Evolutionary conservation across 2,113 vertebrate genomes (phyloP).

Genomic region (Alligator mississippiensis): DNA sequence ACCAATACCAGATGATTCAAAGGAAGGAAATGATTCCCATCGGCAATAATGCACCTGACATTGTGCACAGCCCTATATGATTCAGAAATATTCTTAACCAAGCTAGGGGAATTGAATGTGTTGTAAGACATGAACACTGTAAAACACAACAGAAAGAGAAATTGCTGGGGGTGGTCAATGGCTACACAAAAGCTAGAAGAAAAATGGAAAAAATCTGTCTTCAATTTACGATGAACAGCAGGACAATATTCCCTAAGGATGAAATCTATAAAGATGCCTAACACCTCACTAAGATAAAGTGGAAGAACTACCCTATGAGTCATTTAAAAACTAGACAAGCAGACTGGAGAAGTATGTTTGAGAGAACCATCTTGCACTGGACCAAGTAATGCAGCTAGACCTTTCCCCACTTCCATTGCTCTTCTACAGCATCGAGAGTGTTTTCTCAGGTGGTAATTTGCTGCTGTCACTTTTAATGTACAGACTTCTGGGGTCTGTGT

Average conservation of each 20-base stretch:
- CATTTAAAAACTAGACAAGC: background rate
- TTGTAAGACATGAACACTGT: background rate
- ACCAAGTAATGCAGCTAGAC: background rate
- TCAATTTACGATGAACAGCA: background rate
- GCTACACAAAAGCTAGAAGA: background rate
- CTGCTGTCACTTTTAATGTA: no score
- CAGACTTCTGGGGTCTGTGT: no score
- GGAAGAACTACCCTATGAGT: background rate
- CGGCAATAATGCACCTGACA: background rate
- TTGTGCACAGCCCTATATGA: background rate
- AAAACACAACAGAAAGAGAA: background rate
- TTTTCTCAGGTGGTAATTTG: no score
- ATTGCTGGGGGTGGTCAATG: background rate
- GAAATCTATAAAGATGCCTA: background rate
- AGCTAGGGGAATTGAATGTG: fast-evolving
- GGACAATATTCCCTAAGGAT: background rate
- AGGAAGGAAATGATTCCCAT: background rate
- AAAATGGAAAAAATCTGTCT: background rate
- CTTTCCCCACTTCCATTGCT: background rate
- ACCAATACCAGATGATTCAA: background rate
- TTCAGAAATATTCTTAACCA: background rate
- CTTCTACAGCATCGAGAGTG: no score
- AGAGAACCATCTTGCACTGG: background rate
- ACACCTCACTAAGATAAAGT: background rate
- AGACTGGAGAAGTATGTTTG: background rate